A percentile compares a stretch with the other conserved stretches of the same genome.
Evolutionary conservation across 2,888 invertebrate species (phyloP).

Genomic region (Minunthozetes semirufus): DNA sequence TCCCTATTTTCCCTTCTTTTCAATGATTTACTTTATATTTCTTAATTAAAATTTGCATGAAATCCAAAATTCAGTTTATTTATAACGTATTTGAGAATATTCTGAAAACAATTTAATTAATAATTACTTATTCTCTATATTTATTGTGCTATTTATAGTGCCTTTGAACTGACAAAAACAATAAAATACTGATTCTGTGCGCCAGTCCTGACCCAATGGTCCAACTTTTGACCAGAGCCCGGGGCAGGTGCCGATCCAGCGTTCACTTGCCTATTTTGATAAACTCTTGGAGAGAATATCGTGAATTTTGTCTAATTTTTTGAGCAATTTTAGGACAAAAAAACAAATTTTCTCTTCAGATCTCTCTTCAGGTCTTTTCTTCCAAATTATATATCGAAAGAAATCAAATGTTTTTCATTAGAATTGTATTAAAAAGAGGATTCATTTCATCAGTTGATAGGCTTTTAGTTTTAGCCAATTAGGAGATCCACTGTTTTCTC

Average conservation of each 20-base stretch:
- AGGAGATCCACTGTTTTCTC: not conserved
- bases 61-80: no score
- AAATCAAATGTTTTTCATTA: not conserved
- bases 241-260: not conserved
- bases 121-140: not conserved
- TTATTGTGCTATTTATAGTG: conserved; percentile 22
- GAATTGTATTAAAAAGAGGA: not conserved
- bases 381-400: not conserved
- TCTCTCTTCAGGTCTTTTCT: not conserved
- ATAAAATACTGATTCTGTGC: not conserved
- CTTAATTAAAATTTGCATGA: no score
- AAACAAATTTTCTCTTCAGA: not conserved
- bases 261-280: conserved; percentile 18
- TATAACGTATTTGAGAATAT: not conserved
- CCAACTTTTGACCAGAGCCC: not conserved
- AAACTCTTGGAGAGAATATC: not conserved
- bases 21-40: no score
- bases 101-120: not conserved
- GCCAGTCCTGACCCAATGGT: not conserved
- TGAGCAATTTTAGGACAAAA: not conserved
- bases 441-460: not conserved
- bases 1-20: not conserved
- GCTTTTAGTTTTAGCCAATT: not conserved
- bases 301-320: not conserved
- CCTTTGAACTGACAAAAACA: not conserved